These are phyloP conservation scores for Lacanobia wlatinum DNA, from an alignment of 2,888 invertebrate genomes.

Conservation along the genomic window DNA sequence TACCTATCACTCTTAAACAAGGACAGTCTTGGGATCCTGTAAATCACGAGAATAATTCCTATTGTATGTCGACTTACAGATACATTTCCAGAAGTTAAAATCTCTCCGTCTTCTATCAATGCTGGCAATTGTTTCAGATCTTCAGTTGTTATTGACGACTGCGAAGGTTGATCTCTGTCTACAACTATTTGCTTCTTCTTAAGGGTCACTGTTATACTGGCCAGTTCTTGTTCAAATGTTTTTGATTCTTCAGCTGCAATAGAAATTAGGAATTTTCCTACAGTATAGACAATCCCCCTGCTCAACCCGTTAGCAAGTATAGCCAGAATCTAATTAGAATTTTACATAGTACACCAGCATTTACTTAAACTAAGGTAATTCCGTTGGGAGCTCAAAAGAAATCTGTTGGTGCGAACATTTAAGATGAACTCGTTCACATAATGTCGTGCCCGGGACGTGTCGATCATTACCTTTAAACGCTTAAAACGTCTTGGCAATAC, in stretches of 20 bases:
- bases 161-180: constrained; percentile 96
- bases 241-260: constrained; percentile 95
- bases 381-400: too few species aligned
- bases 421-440: too few species aligned
- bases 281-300: not conserved
- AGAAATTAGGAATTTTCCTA: not conserved
- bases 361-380: too few species aligned
- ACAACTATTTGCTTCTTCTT: constrained; percentile 94
- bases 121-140: constrained; percentile 94
- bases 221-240: constrained; percentile 96
- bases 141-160: constrained; percentile 93
- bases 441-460: too few species aligned
- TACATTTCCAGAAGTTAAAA: constrained; percentile 97
- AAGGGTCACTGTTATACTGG: constrained; percentile 94
- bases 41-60: not conserved
- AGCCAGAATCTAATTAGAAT: too few species aligned
- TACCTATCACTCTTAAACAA: not conserved
- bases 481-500: too few species aligned
- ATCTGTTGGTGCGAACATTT: too few species aligned
- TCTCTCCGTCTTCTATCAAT: constrained; percentile 95
- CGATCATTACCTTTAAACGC: too few species aligned
- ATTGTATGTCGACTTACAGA: constrained; percentile 93
- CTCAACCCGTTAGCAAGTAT: too few species aligned
- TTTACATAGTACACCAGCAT: not conserved
- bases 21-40: too few species aligned